These are phyloP conservation scores for Holacanthella duospinosa DNA, from an alignment of 2,888 invertebrate genomes.

Conservation along the genomic window DNA sequence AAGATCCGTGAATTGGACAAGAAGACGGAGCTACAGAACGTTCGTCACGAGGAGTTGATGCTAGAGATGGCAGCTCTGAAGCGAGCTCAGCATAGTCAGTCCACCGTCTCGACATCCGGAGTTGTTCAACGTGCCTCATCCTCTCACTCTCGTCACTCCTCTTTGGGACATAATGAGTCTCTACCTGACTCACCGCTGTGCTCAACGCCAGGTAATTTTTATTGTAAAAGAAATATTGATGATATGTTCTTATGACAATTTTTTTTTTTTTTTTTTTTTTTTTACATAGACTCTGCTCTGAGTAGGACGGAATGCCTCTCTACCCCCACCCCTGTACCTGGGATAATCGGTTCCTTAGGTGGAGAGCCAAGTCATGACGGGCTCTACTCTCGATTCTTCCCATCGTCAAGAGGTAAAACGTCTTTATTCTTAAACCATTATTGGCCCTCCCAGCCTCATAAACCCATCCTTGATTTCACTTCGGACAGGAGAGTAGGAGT, in stretches of 20 bases:
- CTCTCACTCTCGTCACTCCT: slow-evolving; percentile 35
- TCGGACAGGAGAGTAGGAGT: too few relatives aligned
- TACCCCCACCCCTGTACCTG: not conserved
- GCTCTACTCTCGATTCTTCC: not conserved
- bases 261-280: too few relatives aligned
- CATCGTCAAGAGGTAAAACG: not conserved
- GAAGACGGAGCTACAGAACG: slow-evolving; percentile 63
- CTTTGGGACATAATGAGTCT: slow-evolving; percentile 31
- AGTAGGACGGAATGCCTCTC: slow-evolving; percentile 7
- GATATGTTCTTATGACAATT: too few relatives aligned
- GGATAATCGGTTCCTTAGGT: not conserved
- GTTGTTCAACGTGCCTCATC: slow-evolving; percentile 37
- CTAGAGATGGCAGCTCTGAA: slow-evolving; percentile 69
- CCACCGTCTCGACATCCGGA: slow-evolving; percentile 39
- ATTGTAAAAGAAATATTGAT: too few relatives aligned
- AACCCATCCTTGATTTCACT: not conserved
- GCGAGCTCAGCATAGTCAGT: slow-evolving; percentile 40
- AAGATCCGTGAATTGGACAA: slow-evolving; percentile 72
- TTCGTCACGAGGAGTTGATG: slow-evolving; percentile 77
- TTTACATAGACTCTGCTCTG: slow-evolving; percentile 8
- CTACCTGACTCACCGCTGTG: slow-evolving; percentile 36
- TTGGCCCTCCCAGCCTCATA: not conserved
- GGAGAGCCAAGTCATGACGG: not conserved
- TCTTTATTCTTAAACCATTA: not conserved
- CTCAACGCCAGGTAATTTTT: slow-evolving; percentile 38